Conservation (phyloP, 2,113 vertebrate genomes). For the Microtus ochrogaster region DNA sequence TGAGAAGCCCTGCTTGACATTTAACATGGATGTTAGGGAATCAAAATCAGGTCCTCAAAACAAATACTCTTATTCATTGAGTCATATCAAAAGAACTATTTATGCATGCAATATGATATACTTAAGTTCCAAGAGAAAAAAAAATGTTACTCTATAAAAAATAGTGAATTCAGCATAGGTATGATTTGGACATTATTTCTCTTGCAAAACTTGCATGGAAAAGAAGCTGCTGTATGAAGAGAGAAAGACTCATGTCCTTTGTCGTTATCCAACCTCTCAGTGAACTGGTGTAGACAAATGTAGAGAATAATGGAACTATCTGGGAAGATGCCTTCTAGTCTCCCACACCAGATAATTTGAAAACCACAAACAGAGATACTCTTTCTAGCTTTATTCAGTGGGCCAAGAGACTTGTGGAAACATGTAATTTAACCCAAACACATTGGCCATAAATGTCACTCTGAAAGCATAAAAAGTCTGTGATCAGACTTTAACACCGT, state of each 20-base stretch:
- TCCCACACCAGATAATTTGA: slow-evolving; percentile 1
- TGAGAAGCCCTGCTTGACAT: background rate
- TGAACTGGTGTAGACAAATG: background rate
- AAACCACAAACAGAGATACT: background rate
- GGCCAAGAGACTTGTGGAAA: slow-evolving; percentile 14
- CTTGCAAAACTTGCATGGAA: background rate
- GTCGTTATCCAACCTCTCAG: background rate
- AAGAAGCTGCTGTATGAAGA: background rate
- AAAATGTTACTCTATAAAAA: background rate
- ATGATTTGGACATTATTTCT: background rate
- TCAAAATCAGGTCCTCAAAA: background rate
- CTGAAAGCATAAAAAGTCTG: slow-evolving; percentile 50
- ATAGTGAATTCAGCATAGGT: background rate
- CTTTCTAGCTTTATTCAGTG: slow-evolving; percentile 58
- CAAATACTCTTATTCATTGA: background rate
- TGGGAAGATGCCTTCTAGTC: background rate
- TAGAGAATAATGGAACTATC: background rate
- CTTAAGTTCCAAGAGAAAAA: background rate
- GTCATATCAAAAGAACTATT: background rate
- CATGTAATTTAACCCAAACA: slow-evolving; percentile 28
- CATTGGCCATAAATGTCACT: slow-evolving; percentile 4
- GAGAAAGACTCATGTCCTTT: background rate
- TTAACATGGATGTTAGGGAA: background rate
- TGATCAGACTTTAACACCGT: background rate
- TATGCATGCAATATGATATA: background rate